Evolutionary conservation across 2,797 vertebrate species (phyloP).

Genomic region (Enteromius unitaeniatus): DNA sequence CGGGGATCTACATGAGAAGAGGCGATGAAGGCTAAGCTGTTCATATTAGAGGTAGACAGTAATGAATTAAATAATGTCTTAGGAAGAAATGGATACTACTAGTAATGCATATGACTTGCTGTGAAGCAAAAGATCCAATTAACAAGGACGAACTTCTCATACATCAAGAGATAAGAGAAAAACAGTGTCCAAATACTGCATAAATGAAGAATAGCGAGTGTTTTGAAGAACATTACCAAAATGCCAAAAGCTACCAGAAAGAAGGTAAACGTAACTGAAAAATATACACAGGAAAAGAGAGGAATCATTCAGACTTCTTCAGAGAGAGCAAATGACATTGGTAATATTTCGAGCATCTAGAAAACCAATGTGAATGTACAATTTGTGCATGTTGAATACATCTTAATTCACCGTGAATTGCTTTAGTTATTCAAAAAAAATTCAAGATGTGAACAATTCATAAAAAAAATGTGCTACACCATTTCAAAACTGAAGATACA

Average conservation of each 20-base stretch:
- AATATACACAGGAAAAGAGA: conserved; percentile 18
- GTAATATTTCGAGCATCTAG: conserved; percentile 66
- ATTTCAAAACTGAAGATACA: conserved; percentile 28
- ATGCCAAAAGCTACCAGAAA: conserved; percentile 22
- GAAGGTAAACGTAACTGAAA: background rate
- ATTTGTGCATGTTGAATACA: conserved; percentile 67
- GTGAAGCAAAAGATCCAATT: conserved; percentile 63
- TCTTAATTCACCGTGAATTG: conserved; percentile 46
- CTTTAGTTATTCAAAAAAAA: conserved; percentile 32
- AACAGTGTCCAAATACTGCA: conserved; percentile 53
- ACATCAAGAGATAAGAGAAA: conserved; percentile 68
- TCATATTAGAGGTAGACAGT: conserved; percentile 77
- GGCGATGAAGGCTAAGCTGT: conserved; percentile 53
- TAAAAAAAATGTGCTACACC: conserved; percentile 25
- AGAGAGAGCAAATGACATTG: background rate
- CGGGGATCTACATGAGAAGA: conserved; percentile 60
- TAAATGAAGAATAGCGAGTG: background rate
- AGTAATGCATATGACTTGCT: conserved; percentile 67
- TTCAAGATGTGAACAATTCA: conserved; percentile 10
- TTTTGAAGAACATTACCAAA: conserved; percentile 3
- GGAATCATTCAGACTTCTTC: conserved; percentile 1
- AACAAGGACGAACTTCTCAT: conserved; percentile 50
- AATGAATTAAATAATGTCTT: conserved; percentile 63
- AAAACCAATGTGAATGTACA: conserved; percentile 72
- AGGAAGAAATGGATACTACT: conserved; percentile 65